phyloP scores from a whole-genome alignment of 2,888 invertebrate genomes.

The Pilophorus perplexus region DNA sequence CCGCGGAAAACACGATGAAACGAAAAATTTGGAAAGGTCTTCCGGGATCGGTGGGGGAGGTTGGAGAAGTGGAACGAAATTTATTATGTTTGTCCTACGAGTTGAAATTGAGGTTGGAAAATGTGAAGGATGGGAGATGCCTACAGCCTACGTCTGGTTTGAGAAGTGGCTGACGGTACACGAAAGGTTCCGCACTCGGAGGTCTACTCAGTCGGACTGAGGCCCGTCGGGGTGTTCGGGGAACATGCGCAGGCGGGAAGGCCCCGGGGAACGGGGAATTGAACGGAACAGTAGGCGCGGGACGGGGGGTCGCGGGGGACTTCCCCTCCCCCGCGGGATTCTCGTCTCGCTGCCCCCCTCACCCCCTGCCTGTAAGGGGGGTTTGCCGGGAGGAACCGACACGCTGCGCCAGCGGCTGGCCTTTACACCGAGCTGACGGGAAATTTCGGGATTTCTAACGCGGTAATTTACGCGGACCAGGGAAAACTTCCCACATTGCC shows the following conservation, averaged over 20 bases:
- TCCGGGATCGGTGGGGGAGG: too few species aligned
- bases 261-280: neutral
- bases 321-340: neutral
- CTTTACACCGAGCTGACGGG: too few species aligned
- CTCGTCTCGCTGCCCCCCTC: too few species aligned
- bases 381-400: neutral
- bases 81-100: too few species aligned
- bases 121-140: conserved; percentile 10
- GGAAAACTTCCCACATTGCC: too few species aligned
- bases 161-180: conserved; percentile 16
- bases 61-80: too few species aligned
- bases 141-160: conserved; percentile 37
- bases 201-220: conserved; percentile 36
- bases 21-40: neutral
- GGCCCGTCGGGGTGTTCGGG: neutral
- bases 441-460: too few species aligned
- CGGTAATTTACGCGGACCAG: too few species aligned
- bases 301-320: neutral
- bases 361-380: too few species aligned
- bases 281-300: neutral
- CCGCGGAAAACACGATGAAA: neutral
- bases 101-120: conserved; percentile 14
- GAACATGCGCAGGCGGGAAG: conserved; percentile 21
- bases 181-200: conserved; percentile 25
- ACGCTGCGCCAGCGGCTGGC: too few species aligned